Conservation (phyloP, 2,797 vertebrate species). For the Chelidonichthys spinosus region DNA sequence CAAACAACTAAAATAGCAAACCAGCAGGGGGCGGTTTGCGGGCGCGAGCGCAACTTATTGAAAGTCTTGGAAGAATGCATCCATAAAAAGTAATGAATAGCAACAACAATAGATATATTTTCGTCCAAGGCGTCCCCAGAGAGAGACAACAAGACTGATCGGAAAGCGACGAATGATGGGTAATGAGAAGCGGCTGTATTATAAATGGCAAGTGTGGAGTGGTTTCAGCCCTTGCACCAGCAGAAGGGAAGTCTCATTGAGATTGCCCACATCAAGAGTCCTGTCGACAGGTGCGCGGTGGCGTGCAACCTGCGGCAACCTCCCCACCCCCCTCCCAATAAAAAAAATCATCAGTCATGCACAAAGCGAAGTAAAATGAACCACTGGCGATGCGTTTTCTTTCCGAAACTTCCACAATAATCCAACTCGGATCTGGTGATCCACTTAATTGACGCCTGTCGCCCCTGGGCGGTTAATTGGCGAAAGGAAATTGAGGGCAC, state of each 20-base stretch:
- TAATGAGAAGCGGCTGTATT: constrained; percentile 2
- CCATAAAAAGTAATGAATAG: constrained; percentile 55
- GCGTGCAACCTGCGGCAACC: constrained; percentile 61
- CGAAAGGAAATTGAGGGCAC: constrained; percentile 4
- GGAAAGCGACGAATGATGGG: neutral
- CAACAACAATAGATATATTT: neutral
- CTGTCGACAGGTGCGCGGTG: constrained; percentile 76
- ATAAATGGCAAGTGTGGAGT: constrained; percentile 21
- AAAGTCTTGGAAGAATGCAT: constrained; percentile 50
- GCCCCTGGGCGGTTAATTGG: constrained; percentile 46
- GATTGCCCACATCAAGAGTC: constrained; percentile 53
- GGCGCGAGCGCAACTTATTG: constrained; percentile 62
- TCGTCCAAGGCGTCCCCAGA: constrained; percentile 9
- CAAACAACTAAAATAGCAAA: constrained; percentile 84
- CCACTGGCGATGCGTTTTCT: constrained; percentile 1
- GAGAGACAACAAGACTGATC: neutral
- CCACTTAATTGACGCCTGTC: constrained; percentile 17
- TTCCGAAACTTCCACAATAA: constrained; percentile 42
- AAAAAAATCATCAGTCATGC: constrained; percentile 10
- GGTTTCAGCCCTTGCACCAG: constrained; percentile 69
- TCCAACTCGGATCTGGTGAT: constrained; percentile 23
- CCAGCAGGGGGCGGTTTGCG: constrained; percentile 50
- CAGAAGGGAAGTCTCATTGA: constrained; percentile 61
- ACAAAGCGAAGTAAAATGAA: constrained; percentile 10
- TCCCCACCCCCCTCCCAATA: neutral